Evolutionary conservation across 2,888 invertebrate species (phyloP).

Genomic region (Litoditis marina): DNA sequence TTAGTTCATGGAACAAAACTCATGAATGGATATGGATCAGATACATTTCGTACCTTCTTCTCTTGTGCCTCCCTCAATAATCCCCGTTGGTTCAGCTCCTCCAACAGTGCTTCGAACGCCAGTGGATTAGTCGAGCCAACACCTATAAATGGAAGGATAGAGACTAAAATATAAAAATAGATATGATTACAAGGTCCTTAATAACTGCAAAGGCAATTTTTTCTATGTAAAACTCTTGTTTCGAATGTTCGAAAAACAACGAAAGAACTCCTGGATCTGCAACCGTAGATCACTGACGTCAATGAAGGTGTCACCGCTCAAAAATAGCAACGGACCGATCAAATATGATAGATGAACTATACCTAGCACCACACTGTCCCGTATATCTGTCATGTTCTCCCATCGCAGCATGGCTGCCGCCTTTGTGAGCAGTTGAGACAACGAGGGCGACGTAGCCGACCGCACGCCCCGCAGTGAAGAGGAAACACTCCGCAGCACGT

Average conservation of each 20-base stretch:
- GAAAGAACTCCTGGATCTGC: not conserved
- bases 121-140: constrained; percentile 89
- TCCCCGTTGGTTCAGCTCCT: constrained; percentile 76
- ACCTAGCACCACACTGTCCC: constrained; percentile 88
- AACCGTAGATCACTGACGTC: not conserved
- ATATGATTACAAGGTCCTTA: not conserved
- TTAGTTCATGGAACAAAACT: too few relatives aligned
- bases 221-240: too few relatives aligned
- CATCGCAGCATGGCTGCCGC: constrained; percentile 77
- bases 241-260: too few relatives aligned
- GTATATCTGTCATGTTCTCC: constrained; percentile 81
- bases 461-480: constrained; percentile 31
- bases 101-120: constrained; percentile 93
- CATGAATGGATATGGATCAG: too few relatives aligned
- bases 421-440: constrained; percentile 32
- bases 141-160: constrained; percentile 15
- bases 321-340: not conserved
- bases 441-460: constrained; percentile 23
- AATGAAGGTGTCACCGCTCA: too few relatives aligned
- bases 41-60: constrained; percentile 26
- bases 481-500: constrained; percentile 40
- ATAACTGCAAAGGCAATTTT: too few relatives aligned
- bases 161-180: not conserved
- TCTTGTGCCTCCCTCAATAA: constrained; percentile 80
- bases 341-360: too few relatives aligned